Evolutionary conservation across 2,888 invertebrate genomes (phyloP).

Genomic region (Torymus texanus): DNA sequence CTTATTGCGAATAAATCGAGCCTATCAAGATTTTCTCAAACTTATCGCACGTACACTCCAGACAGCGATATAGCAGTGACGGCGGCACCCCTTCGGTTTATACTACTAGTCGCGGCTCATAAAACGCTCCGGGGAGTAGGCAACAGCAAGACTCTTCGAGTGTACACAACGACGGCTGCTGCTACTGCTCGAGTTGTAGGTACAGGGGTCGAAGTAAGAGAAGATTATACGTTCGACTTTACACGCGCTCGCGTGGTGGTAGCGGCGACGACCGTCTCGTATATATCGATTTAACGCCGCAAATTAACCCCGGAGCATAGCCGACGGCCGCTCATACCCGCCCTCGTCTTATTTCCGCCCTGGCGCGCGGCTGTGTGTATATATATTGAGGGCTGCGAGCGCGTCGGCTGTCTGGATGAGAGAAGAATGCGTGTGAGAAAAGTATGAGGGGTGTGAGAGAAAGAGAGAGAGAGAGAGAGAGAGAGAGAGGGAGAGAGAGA

Average conservation of each 20-base stretch:
- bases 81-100: not conserved
- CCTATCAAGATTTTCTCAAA: conserved; percentile 50
- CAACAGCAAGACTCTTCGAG: not conserved
- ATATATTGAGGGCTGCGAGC: conserved; percentile 16
- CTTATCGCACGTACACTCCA: conserved; percentile 15
- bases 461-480: not conserved
- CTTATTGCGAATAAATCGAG: conserved; percentile 48
- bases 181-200: not conserved
- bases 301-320: conserved; percentile 51
- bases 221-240: conserved; percentile 30
- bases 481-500: not conserved
- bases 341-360: conserved; percentile 48
- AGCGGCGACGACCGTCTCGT: not conserved
- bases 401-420: not conserved
- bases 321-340: conserved; percentile 43
- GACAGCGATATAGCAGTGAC: too few species aligned
- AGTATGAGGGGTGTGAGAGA: not conserved
- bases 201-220: not conserved
- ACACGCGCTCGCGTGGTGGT: conserved; percentile 6
- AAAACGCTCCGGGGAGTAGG: not conserved
- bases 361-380: conserved; percentile 2
- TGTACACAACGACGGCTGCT: not conserved
- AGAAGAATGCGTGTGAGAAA: not conserved
- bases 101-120: conserved; percentile 23
- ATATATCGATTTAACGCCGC: conserved; percentile 55